Conservation (phyloP, 2,113 vertebrate genomes). For the Oreochromis aureus region DNA sequence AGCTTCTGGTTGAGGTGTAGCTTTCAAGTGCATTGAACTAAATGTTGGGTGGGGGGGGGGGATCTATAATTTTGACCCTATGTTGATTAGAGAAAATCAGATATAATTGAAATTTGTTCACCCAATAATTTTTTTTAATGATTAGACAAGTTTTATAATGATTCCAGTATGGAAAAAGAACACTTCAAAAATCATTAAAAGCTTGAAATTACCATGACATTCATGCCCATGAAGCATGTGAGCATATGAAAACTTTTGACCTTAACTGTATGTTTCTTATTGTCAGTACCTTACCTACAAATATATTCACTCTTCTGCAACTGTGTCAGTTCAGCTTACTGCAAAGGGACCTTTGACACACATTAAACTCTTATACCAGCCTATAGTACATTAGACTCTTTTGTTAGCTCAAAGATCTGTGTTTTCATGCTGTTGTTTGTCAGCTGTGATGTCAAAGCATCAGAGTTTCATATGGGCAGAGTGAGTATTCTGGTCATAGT, state of each 20-base stretch:
- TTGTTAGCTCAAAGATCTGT: background rate
- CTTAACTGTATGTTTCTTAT: background rate
- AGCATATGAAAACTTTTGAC: background rate
- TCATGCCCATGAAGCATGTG: background rate
- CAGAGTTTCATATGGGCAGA: background rate
- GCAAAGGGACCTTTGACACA: background rate
- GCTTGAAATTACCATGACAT: fast-evolving
- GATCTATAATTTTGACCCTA: background rate
- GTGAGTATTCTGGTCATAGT: background rate
- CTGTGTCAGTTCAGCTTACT: background rate
- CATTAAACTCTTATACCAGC: background rate
- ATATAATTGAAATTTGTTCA: background rate
- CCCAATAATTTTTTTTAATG: background rate
- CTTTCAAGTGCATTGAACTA: too few relatives aligned
- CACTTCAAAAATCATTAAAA: background rate
- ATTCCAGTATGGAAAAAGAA: background rate
- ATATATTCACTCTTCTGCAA: background rate
- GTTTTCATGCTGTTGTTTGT: background rate
- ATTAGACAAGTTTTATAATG: background rate
- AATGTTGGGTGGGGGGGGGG: too few relatives aligned
- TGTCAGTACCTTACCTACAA: background rate
- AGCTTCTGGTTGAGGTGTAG: too few relatives aligned
- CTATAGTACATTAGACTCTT: background rate
- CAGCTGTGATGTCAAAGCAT: background rate
- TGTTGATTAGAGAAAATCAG: background rate